Evolutionary conservation across 2,113 vertebrate species (phyloP), one percentile per base, ranked within the genome.

Genomic region (Neopipo cinnamomea): DNA sequence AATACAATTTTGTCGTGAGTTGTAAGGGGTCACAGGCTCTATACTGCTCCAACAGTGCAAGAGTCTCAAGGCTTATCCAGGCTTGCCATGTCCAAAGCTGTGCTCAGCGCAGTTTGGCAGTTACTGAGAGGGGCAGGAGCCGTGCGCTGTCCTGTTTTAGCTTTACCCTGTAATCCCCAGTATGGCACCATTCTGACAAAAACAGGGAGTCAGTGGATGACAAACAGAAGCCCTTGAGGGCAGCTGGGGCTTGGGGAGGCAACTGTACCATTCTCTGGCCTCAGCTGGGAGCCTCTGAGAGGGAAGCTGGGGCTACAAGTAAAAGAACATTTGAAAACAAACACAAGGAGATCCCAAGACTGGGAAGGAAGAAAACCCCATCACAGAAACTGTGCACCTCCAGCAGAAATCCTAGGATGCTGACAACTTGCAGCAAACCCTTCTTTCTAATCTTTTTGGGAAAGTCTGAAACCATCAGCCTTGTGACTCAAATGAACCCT

Each of bases 371-470:
- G 31, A 46, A 89, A 77, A 47, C 5, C 1, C 9, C 9, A 53
- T 62, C 3, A 2, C 2, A 74, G 52, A 49, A 4, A 20, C 5
- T 30, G 27, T 47, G 2, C 0, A 24, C 35, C 3, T n/a, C 10
- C 12, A 68, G 28, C 11, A 92, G 61, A 85, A 63, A 22, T 42
- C 42, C 18, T 37, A 63, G 7, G 11, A 10, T 24, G 21, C 8
- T 85, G 39, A 31, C 12, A 81, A n/a, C 12, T 58, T 82, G 30
- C 0, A 4, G 39, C 2, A 83, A 88, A 79, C 59, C 17, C 1
- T 7, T 19, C 35, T 41, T 75, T n/a, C 35, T 41, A 46, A 6
- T 50, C 8, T 37, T 76, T 72, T 75, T 39, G 8, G 23, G 17
- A 46, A 89, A 75, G 22, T 58, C 8, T 59, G 56, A 79, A 78